These are phyloP conservation scores for Dastarcus helophoroides DNA, from an alignment of 2,888 invertebrate species.

Conservation along the genomic window DNA sequence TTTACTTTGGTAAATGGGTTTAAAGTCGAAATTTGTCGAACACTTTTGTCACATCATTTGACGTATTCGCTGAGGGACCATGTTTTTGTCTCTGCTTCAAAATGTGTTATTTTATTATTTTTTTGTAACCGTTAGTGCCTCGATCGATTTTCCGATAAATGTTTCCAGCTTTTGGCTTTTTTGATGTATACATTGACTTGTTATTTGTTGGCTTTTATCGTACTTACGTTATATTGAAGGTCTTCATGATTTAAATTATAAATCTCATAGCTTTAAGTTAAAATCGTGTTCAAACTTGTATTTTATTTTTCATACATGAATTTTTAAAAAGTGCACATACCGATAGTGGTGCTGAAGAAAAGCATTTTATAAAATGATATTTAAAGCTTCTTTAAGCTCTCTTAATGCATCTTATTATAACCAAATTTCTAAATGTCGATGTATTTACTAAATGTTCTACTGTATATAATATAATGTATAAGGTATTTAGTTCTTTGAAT, in stretches of 20 bases:
- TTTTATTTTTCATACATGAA: neutral
- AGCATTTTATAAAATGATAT: neutral
- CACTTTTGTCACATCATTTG: neutral
- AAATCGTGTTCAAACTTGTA: no score
- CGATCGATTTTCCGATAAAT: conserved; percentile 14
- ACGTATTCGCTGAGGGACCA: conserved; percentile 11
- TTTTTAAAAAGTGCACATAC: no score
- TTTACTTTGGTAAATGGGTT: no score
- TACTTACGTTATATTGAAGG: neutral
- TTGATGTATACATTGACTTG: conserved; percentile 7
- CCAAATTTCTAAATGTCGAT: no score
- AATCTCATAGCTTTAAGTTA: no score
- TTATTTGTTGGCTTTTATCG: neutral
- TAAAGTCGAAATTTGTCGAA: neutral
- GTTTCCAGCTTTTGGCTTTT: conserved; percentile 17
- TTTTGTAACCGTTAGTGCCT: conserved; percentile 22
- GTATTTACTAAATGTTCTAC: no score
- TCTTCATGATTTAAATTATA: no score
- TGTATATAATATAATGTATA: conserved; percentile 16
- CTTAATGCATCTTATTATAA: no score
- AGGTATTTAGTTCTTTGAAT: conserved; percentile 22
- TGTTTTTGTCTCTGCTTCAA: conserved; percentile 13
- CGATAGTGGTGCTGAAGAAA: no score
- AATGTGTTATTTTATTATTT: conserved; percentile 12
- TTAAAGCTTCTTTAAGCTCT: neutral